Evolutionary conservation across 2,797 vertebrate species (phyloP), one percentile per base, ranked within the genome.

Genomic region (Hipposideros larvatus): DNA sequence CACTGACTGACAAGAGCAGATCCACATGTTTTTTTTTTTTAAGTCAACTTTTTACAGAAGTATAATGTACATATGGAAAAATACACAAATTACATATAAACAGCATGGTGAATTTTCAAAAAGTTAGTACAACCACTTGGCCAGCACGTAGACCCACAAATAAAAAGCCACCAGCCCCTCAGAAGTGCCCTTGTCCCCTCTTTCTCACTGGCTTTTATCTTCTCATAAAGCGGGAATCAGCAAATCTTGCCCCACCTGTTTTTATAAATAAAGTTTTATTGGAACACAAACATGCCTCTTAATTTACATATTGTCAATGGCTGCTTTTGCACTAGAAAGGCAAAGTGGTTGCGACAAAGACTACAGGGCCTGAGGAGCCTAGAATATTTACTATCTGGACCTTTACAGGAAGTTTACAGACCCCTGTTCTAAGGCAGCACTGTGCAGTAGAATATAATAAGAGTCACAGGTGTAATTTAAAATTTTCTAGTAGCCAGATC

Each of bases 201-300:
- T 19, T 61, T 28, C 7, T 14, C 10, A 21, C 8, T 53, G 37
- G 46, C 28, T 84, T 79, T 84, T 57, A 83, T 55, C 59, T 86
- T 77, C 59, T 91, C 26, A 53, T 55, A 37, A 88, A 75, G 26
- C 46, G 93, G 59, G 5, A 63, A 59, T 73, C 46, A 92, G 82
- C 53, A 87, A 91, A 77, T 77, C 15, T 2, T 28, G 57, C 4
- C 7, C 53, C 31, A 1, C 3, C 26, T 79, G 16, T 46, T 71
- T 83, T 46, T 63, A 18, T 55, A 53, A 93, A 95, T 95, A 83
- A 75, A 87, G 79, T 66, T 94, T 97, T 88, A 96, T 34, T 80
- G 48, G 15, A 68, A 92, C 4, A 26, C 15, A 59, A 19, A 4
- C 59, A 41, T 0, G 1, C 2, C 2, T 22, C 34, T 28, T 55